Evolutionary conservation across 2,113 vertebrate species (phyloP).

Genomic region (Sinocyclocheilus grahami): DNA sequence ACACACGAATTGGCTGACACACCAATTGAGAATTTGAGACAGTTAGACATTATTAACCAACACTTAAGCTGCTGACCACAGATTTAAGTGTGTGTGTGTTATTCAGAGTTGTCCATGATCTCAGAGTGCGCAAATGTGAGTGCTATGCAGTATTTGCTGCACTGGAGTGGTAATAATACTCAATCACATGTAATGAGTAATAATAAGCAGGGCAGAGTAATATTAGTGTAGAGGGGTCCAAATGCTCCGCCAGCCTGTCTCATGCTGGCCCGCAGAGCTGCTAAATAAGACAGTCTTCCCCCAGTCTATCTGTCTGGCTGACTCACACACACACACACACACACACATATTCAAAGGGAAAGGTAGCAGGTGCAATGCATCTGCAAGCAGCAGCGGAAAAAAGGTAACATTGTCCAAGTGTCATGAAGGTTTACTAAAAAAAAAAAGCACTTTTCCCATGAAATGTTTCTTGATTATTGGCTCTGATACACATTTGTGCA

Average conservation of each 20-base stretch:
- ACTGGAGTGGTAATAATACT: conserved; percentile 34
- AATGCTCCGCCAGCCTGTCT: conserved; percentile 49
- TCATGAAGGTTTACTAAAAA: conserved; percentile 31
- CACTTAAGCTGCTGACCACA: conserved; percentile 19
- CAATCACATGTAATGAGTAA: conserved; percentile 50
- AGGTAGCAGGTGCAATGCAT: conserved; percentile 47
- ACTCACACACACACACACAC: conserved; percentile 43
- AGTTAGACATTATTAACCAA: conserved; percentile 11
- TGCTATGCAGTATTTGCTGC: conserved; percentile 44
- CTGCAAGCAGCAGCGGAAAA: conserved; percentile 40
- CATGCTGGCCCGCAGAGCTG: conserved; percentile 34
- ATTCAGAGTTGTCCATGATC: conserved; percentile 3
- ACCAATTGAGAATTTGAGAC: background rate
- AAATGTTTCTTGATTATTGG: conserved; percentile 24
- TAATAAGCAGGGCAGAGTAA: conserved; percentile 49
- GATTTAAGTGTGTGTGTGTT: conserved; percentile 18
- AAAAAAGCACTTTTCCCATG: conserved; percentile 3
- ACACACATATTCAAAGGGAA: conserved; percentile 42
- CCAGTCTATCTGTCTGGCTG: conserved; percentile 41
- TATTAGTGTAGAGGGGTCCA: conserved; percentile 48
- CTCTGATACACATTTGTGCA: conserved; percentile 5
- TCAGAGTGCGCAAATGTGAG: conserved; percentile 40
- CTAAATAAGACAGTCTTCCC: conserved; percentile 39
- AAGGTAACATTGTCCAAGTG: conserved; percentile 33
- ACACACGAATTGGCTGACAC: background rate